Base-by-base conservation (phyloP, 2,797 vertebrate genomes). In the Silurus aristotelis region DNA sequence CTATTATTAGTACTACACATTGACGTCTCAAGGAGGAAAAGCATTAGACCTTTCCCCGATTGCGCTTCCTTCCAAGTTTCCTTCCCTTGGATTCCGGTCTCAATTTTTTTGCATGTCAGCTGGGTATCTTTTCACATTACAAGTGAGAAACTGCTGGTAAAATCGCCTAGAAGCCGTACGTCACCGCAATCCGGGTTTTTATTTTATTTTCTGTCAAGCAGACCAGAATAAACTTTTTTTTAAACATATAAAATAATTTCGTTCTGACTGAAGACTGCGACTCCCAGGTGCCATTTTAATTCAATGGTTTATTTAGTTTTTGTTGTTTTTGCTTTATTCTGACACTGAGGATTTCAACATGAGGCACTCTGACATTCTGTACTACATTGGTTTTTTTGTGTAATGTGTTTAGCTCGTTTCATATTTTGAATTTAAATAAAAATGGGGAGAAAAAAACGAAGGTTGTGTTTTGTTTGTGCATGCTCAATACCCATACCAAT, bases 341-440 rank as follows among this genome's bases (percentile, higher is more conserved):
- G 64, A 77, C 56, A 0, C 63, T 75, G 22, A 84, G 67, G 76
- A 64, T 70, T 75, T 84, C 60, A 67, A 67, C 52, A 25, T 1
- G 19, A 84, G 48, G 84, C 79, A 70, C 82, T 89, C 82, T 38
- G 71, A 31, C 14, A 31, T 73, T 43, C 70, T 84, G 60, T 75
- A 81, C 9, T 8, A 6, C 46, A 52, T 75, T 67, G 38, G 4
- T 58, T 27, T 85, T 85, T 80, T 19, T 83, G 14, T 86, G 46
- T 87, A 68, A 46, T 87, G 70, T 60, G 71, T 84, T 84, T 64
- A 70, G 85, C 75, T 86, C 1, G 78, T 68, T 87, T 72, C 84
- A 82, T 85, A 68, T 83, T 84, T 85, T 80, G 17, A 83, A 84
- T 87, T 87, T 85, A 80, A 90, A 87, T 90, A 90, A 90, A 89